Percentiles rank a stretch among this genome's conserved stretches.
Conservation (phyloP, 2,113 vertebrate species). For the Eptesicus fuscus region DNA sequence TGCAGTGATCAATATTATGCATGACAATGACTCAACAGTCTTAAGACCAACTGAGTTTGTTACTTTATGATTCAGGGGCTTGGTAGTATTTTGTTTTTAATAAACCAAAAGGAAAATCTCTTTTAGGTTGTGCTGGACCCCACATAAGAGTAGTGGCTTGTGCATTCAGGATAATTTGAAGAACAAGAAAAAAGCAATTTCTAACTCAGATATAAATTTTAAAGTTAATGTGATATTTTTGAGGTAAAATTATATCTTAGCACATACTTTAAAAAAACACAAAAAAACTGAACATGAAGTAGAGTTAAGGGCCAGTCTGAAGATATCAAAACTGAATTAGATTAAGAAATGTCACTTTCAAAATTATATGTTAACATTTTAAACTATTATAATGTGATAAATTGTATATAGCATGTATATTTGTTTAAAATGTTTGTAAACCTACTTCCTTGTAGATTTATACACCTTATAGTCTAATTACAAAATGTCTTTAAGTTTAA, state of each 20-base stretch:
- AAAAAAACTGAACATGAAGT: background rate
- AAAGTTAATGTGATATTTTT: conserved; percentile 1
- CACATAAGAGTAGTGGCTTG: background rate
- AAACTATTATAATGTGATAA: background rate
- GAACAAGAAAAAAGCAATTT: background rate
- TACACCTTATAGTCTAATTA: background rate
- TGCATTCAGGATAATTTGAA: conserved; percentile 20
- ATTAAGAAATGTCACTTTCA: conserved; percentile 30
- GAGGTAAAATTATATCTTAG: conserved; percentile 40
- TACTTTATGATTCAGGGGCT: background rate
- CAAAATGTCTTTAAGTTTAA: background rate
- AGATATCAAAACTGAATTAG: conserved; percentile 5
- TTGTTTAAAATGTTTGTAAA: conserved; percentile 42
- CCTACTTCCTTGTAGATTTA: background rate
- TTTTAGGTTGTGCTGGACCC: background rate
- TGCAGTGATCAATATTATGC: background rate
- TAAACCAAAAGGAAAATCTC: background rate
- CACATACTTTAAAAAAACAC: background rate
- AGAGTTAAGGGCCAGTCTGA: background rate
- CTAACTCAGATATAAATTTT: background rate
- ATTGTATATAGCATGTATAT: background rate
- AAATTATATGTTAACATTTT: background rate
- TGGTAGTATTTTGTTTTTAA: conserved; percentile 14
- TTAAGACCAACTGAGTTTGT: background rate
- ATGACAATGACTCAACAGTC: background rate